phyloP scores from a whole-genome alignment of 2,797 vertebrate genomes.

The Epinephelus awoara region DNA sequence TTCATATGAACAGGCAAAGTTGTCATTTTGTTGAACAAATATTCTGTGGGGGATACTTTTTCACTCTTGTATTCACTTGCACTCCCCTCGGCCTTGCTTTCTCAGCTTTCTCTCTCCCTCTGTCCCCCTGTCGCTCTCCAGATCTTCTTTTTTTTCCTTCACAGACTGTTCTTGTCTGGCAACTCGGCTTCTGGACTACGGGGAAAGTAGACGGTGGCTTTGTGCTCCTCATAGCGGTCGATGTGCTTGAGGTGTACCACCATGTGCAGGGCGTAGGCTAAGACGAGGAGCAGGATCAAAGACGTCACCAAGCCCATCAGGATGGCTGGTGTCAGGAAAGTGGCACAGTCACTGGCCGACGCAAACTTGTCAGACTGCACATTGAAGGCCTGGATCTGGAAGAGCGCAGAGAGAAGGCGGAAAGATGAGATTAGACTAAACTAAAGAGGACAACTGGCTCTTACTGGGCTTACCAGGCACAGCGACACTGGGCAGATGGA shows the following conservation, averaged over 20 bases:
- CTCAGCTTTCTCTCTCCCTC: constrained; percentile 58
- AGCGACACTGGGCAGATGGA: constrained; percentile 61
- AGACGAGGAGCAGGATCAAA: constrained; percentile 91
- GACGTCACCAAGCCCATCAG: constrained; percentile 93
- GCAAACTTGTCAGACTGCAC: constrained; percentile 90
- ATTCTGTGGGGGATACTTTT: constrained; percentile 80
- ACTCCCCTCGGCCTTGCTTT: constrained; percentile 59
- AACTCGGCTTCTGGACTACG: constrained; percentile 87
- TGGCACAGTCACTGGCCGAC: constrained; percentile 91
- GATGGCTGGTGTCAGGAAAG: constrained; percentile 92
- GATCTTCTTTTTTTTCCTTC: constrained; percentile 69
- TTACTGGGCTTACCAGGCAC: constrained; percentile 60
- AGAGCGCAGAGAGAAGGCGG: constrained; percentile 37
- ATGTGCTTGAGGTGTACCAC: constrained; percentile 94
- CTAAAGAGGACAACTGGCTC: constrained; percentile 67
- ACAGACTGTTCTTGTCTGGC: constrained; percentile 89
- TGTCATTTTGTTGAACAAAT: constrained; percentile 73
- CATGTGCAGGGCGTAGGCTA: constrained; percentile 95
- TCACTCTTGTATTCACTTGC: constrained; percentile 72
- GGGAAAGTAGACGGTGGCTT: constrained; percentile 90
- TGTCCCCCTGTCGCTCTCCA: constrained; percentile 52
- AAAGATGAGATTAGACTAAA: constrained; percentile 65
- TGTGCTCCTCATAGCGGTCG: constrained; percentile 92
- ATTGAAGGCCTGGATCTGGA: constrained; percentile 95
- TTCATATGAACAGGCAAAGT: constrained; percentile 81